Percentiles rank a stretch among this genome's conserved stretches.
Conservation (phyloP, 2,888 invertebrate species). For the Heterodera filipjevi region DNA sequence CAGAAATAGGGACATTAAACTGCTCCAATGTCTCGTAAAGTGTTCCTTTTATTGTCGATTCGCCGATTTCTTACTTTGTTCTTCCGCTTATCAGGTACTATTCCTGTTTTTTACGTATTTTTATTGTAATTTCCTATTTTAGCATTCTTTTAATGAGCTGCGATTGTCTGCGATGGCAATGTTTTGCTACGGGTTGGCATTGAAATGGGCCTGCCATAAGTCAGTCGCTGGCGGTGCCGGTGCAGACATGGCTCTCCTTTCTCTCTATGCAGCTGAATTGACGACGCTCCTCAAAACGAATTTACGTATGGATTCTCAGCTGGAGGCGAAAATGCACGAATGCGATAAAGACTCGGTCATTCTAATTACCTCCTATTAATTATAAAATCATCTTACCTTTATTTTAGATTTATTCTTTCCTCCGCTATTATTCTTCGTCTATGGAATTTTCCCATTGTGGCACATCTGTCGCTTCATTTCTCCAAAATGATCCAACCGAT, state of each 20-base stretch:
- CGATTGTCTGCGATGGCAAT: neutral
- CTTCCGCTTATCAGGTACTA: neutral
- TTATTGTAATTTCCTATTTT: neutral
- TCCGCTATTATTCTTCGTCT: neutral
- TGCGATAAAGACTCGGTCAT: neutral
- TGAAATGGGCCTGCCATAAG: neutral
- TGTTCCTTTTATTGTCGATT: slow-evolving; percentile 25
- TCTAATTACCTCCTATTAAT: neutral
- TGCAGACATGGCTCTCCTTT: neutral
- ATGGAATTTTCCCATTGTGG: neutral
- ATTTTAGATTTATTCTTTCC: neutral
- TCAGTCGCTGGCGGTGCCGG: neutral
- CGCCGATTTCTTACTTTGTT: slow-evolving; percentile 4
- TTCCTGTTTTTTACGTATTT: too few relatives aligned
- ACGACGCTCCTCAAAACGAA: neutral
- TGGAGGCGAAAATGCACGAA: neutral
- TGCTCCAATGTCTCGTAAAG: slow-evolving; percentile 12
- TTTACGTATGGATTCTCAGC: neutral
- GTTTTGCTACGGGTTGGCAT: neutral
- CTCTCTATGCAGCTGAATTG: neutral
- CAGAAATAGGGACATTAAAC: neutral
- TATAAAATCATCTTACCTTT: neutral
- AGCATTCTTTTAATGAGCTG: neutral
- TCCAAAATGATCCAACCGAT: neutral
- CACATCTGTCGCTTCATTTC: neutral